These are phyloP conservation scores for Mamestra brassicae DNA, from an alignment of 2,888 invertebrate species.

Conservation along the genomic window DNA sequence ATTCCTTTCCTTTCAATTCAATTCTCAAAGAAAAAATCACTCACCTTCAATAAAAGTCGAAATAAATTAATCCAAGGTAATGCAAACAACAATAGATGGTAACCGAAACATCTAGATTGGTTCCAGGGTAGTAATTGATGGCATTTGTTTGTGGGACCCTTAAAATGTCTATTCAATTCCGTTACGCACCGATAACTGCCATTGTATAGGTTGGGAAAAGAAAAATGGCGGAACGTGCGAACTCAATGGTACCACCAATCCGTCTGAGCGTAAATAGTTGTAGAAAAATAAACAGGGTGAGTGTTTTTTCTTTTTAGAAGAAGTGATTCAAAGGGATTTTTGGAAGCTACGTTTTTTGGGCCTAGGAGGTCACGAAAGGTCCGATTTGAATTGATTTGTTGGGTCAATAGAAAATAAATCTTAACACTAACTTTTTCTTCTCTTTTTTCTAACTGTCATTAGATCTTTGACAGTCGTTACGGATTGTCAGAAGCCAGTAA, in stretches of 20 bases:
- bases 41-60: constrained; percentile 37
- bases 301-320: constrained; percentile 7
- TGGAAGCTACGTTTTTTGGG: not conserved
- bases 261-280: constrained; percentile 41
- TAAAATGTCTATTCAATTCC: constrained; percentile 66
- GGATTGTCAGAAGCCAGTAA: too few relatives aligned
- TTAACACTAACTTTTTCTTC: too few relatives aligned
- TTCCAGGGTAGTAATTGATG: constrained; percentile 64
- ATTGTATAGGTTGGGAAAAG: constrained; percentile 48
- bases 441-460: too few relatives aligned
- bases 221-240: constrained; percentile 51
- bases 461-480: too few relatives aligned
- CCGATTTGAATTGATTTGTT: not conserved
- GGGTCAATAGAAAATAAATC: not conserved
- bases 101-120: constrained; percentile 52
- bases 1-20: constrained; percentile 11
- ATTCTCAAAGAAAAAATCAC: not conserved
- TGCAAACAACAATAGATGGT: constrained; percentile 54
- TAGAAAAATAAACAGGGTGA: constrained; percentile 21
- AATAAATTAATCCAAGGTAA: constrained; percentile 55
- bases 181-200: constrained; percentile 58
- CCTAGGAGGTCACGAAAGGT: not conserved
- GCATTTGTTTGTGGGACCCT: constrained; percentile 65
- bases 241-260: constrained; percentile 30
- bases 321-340: constrained; percentile 9